Evolutionary conservation across 37 sponge, comb jelly and placozoan genomes (phyloP).

Genomic region (Petrosia ficiformis): DNA sequence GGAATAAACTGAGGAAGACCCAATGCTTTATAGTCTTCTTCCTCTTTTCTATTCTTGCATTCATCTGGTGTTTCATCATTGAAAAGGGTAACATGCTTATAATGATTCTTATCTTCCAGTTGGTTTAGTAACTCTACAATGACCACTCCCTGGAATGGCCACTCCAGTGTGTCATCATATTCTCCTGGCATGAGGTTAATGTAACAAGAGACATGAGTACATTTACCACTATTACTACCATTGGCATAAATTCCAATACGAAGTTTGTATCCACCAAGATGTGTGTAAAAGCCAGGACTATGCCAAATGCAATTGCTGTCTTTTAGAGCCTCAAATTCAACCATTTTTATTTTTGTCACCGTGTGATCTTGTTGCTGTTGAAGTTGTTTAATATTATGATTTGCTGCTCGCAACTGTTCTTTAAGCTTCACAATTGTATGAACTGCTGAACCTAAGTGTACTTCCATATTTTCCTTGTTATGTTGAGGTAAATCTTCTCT

Average conservation of each 20-base stretch:
- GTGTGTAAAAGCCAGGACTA: too few species aligned
- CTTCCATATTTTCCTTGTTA: not conserved
- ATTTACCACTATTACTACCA: not conserved
- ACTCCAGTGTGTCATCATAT: not conserved
- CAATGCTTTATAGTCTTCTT: not conserved
- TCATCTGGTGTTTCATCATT: not conserved
- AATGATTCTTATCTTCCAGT: constrained; percentile 1
- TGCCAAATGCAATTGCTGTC: too few species aligned
- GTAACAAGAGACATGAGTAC: not conserved
- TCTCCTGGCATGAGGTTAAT: not conserved
- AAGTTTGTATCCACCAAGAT: too few species aligned
- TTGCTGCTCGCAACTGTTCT: not conserved
- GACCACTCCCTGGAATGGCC: not conserved
- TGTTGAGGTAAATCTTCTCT: not conserved
- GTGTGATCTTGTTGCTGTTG: not conserved
- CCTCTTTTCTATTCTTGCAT: not conserved
- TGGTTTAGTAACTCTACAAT: not conserved
- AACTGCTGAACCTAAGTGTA: not conserved
- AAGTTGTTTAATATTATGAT: not conserved
- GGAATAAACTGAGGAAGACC: constrained; percentile 1
- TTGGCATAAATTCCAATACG: too few species aligned
- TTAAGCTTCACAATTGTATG: not conserved
- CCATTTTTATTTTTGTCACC: too few species aligned
- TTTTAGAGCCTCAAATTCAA: too few species aligned
- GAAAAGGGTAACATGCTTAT: not conserved